Conservation (phyloP, 2,113 vertebrate species). For the Clarias gariepinus region DNA sequence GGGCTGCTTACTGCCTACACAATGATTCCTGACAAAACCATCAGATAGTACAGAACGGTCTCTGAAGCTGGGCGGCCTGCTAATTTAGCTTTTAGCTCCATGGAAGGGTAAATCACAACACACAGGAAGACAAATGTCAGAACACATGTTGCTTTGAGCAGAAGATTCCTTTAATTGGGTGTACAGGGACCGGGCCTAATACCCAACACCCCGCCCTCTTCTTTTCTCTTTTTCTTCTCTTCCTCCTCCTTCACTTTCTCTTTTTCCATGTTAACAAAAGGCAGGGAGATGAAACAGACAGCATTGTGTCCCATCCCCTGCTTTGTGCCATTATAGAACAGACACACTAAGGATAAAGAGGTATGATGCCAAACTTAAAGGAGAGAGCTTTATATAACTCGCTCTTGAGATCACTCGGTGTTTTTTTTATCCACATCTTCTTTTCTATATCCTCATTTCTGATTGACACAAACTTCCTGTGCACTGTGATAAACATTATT, state of each 20-base stretch:
- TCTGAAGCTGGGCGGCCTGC: conserved; percentile 70
- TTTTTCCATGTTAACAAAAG: conserved; percentile 79
- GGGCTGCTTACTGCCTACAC: conserved; percentile 42
- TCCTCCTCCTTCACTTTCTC: conserved; percentile 59
- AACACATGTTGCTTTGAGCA: conserved; percentile 80
- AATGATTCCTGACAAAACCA: conserved; percentile 65
- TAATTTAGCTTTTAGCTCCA: conserved; percentile 80
- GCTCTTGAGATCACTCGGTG: conserved; percentile 68
- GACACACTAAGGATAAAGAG: conserved; percentile 77
- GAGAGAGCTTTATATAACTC: conserved; percentile 79
- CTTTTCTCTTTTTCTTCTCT: conserved; percentile 62
- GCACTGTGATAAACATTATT: conserved; percentile 75
- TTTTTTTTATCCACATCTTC: conserved; percentile 67
- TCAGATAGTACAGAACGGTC: conserved; percentile 61
- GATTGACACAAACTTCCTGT: conserved; percentile 75
- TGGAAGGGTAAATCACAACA: conserved; percentile 76
- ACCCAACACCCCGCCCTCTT: conserved; percentile 64
- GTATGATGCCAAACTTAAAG: conserved; percentile 76
- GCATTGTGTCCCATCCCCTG: conserved; percentile 70
- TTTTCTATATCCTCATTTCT: conserved; percentile 65
- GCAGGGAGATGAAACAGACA: conserved; percentile 78
- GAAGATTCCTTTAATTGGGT: conserved; percentile 81
- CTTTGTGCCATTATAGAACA: conserved; percentile 79
- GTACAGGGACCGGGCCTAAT: conserved; percentile 78
- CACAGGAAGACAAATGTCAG: conserved; percentile 81